Evolutionary conservation across 35 echinoderm and acorn worm species (phyloP).

Genomic region (Apostichopus japonicus): DNA sequence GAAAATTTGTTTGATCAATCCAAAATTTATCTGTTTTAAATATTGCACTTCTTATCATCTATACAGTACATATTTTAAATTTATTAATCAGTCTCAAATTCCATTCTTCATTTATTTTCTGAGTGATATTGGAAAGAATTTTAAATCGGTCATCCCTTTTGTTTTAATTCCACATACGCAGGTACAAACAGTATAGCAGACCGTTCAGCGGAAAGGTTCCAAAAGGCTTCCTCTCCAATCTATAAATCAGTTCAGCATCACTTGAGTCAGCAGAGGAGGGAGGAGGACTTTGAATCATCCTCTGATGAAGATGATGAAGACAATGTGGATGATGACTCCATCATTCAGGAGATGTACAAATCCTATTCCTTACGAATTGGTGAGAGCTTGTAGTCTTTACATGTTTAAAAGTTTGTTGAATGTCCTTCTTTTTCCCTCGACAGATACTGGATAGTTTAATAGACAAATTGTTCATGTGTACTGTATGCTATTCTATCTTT

Average conservation of each 20-base stretch:
- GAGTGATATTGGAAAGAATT: not conserved
- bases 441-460: too few relatives aligned
- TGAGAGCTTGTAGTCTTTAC: not conserved
- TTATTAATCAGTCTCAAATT: too few relatives aligned
- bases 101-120: not conserved
- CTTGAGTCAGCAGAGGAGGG: not conserved
- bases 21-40: too few relatives aligned
- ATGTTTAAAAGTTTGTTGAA: not conserved
- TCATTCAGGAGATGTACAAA: slow-evolving; percentile 45
- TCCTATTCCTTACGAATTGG: slow-evolving; percentile 21
- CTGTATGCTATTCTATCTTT: too few relatives aligned
- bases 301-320: not conserved
- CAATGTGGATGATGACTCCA: slow-evolving; percentile 41
- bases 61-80: too few relatives aligned
- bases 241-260: slow-evolving; percentile 30
- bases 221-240: not conserved
- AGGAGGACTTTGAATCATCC: slow-evolving; percentile 29
- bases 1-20: too few relatives aligned
- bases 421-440: not conserved
- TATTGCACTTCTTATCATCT: too few relatives aligned
- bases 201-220: slow-evolving; percentile 22
- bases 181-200: not conserved
- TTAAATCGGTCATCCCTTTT: too few relatives aligned
- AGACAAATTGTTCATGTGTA: too few relatives aligned
- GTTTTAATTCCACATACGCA: too few relatives aligned